A percentile compares a stretch with the other conserved stretches of the same genome.
These are phyloP conservation scores for Agrochola lychnidis DNA, from an alignment of 2,888 invertebrate genomes.

Conservation along the genomic window DNA sequence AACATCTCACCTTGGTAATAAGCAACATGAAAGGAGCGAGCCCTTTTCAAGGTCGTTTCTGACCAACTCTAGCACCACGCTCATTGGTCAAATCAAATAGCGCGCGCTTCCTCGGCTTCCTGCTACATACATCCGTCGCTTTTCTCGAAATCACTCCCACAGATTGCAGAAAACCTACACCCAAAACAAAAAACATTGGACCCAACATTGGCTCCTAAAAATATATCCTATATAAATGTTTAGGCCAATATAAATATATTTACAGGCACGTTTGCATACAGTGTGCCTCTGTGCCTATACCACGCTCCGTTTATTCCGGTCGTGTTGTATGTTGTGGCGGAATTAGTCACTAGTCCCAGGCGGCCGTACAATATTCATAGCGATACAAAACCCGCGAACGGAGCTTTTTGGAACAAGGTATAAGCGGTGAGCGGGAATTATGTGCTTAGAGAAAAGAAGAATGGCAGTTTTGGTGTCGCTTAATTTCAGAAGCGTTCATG, in stretches of 20 bases:
- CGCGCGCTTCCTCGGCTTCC: too few species aligned
- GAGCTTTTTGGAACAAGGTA: slow-evolving; percentile 13
- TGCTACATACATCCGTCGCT: too few species aligned
- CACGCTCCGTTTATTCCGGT: slow-evolving; percentile 63
- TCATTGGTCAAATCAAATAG: too few species aligned
- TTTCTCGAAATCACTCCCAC: too few species aligned
- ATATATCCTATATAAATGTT: slow-evolving; percentile 46
- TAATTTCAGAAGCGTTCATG: too few species aligned
- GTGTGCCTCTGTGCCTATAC: slow-evolving; percentile 46
- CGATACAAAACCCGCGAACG: slow-evolving; percentile 50
- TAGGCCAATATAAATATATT: slow-evolving; percentile 59
- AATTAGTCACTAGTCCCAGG: slow-evolving; percentile 75
- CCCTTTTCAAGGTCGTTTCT: too few species aligned
- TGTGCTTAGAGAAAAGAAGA: too few species aligned
- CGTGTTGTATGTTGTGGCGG: slow-evolving; percentile 71
- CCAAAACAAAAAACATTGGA: slow-evolving; percentile 21
- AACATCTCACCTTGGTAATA: too few species aligned
- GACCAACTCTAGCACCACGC: too few species aligned
- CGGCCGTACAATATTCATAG: slow-evolving; percentile 72
- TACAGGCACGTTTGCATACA: slow-evolving; percentile 39
- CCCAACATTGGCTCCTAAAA: slow-evolving; percentile 32
- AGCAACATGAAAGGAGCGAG: too few species aligned
- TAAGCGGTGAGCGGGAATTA: slow-evolving; percentile 2
- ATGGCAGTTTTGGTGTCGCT: too few species aligned
- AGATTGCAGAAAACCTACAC: background rate